A percentile compares a stretch with the other conserved stretches of the same genome.
phyloP scores from a whole-genome alignment of 1,140 invertebrate genomes.

The Polypedilum vanderplanki region DNA sequence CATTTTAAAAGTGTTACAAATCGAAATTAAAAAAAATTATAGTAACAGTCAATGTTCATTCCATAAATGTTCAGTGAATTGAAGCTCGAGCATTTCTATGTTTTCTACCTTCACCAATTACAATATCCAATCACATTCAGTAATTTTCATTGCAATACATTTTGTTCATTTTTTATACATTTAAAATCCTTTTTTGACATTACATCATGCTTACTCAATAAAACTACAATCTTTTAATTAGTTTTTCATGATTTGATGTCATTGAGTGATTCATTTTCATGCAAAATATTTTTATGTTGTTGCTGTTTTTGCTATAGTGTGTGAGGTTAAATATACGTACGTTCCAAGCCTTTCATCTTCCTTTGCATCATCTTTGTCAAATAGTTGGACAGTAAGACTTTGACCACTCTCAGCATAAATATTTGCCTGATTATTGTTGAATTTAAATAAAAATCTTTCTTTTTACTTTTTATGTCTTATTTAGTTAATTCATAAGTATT shows the following conservation, averaged over 20 bases:
- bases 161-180: too few relatives aligned
- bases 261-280: not conserved
- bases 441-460: not conserved
- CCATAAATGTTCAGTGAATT: not conserved
- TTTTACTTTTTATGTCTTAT: too few relatives aligned
- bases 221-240: too few relatives aligned
- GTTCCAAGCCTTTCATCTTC: constrained; percentile 76
- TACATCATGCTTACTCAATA: not conserved
- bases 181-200: not conserved
- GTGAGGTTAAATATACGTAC: constrained; percentile 50
- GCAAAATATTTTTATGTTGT: constrained; percentile 16
- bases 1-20: too few relatives aligned
- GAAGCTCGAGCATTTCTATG: not conserved
- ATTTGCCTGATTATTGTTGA: constrained; percentile 34
- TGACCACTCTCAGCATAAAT: constrained; percentile 53
- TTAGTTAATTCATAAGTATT: too few relatives aligned
- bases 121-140: not conserved
- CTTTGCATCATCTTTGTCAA: constrained; percentile 78
- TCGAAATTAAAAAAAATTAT: too few relatives aligned
- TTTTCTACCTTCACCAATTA: constrained; percentile 1
- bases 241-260: too few relatives aligned
- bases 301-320: constrained; percentile 18
- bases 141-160: too few relatives aligned
- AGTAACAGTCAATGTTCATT: too few relatives aligned
- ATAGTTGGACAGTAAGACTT: constrained; percentile 66